Percentiles rank a stretch among this genome's conserved stretches.
These are phyloP conservation scores for Proterorhinus semilunaris DNA, from an alignment of 2,113 vertebrate species.

Conservation along the genomic window DNA sequence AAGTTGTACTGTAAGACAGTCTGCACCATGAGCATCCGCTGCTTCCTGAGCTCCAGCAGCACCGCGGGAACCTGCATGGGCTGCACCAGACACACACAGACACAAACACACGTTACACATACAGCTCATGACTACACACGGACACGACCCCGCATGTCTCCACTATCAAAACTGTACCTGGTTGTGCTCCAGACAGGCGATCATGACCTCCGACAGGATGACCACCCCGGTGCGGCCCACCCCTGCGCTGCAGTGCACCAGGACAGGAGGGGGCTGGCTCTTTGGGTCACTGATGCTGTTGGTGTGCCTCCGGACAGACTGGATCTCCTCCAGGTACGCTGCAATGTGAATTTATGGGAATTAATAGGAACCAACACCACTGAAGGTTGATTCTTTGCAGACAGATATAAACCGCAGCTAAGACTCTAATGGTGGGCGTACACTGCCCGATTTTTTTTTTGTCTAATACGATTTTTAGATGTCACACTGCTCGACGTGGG, in stretches of 20 bases:
- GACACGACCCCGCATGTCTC: no score
- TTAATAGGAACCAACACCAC: no score
- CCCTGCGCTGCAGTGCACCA: conserved; percentile 96
- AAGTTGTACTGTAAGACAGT: conserved; percentile 94
- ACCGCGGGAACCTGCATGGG: conserved; percentile 85
- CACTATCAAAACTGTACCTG: no score
- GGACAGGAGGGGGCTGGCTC: conserved; percentile 80
- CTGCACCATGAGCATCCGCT: conserved; percentile 98
- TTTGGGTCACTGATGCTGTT: conserved; percentile 88
- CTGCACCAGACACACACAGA: conserved; percentile 64
- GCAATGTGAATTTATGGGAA: not conserved
- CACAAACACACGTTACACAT: not conserved
- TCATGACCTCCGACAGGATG: conserved; percentile 94
- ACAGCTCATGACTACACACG: not conserved
- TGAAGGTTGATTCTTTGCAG: no score
- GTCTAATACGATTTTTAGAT: no score
- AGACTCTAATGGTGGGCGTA: no score
- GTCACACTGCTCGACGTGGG: no score
- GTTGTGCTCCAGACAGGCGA: conserved; percentile 95
- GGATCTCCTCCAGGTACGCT: conserved; percentile 97
- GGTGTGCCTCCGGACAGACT: conserved; percentile 94
- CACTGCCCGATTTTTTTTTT: no score
- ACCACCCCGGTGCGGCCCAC: conserved; percentile 93
- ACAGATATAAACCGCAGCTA: no score
- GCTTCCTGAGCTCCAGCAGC: conserved; percentile 83